Conservation (phyloP, 2,888 invertebrate species). For the Harmothoe impar region DNA sequence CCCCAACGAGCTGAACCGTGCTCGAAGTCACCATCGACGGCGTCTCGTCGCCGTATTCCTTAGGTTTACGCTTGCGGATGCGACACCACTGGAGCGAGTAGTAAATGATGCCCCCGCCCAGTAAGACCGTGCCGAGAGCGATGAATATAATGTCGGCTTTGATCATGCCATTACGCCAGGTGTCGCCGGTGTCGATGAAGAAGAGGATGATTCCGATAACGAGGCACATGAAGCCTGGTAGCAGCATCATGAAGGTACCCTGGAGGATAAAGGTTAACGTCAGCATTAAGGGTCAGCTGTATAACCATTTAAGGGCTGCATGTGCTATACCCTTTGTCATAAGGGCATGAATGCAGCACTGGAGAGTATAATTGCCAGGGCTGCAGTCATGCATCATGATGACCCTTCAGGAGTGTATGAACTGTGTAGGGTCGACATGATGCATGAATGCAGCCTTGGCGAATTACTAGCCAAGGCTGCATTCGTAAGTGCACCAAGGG, state of each 20-base stretch:
- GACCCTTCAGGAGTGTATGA: not conserved
- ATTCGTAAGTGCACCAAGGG: no score
- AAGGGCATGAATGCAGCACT: not conserved
- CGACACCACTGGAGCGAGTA: conserved; percentile 34
- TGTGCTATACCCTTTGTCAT: not conserved
- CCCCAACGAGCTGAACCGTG: conserved; percentile 57
- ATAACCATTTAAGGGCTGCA: not conserved
- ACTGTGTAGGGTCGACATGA: no score
- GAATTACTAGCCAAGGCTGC: no score
- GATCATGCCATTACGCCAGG: conserved; percentile 51
- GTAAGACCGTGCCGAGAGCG: conserved; percentile 41
- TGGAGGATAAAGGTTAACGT: not conserved
- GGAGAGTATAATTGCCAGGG: no score
- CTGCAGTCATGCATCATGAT: no score
- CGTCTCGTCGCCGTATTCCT: not conserved
- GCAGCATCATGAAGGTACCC: conserved; percentile 59
- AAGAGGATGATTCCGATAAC: conserved; percentile 53
- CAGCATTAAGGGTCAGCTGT: not conserved
- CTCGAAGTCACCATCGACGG: conserved; percentile 10
- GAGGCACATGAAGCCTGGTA: conserved; percentile 61
- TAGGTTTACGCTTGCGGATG: conserved; percentile 8
- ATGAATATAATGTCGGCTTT: conserved; percentile 61
- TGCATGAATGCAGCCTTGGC: no score
- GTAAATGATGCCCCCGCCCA: conserved; percentile 50
- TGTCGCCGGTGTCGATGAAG: conserved; percentile 25